These are phyloP conservation scores for Apamea sordens DNA, from an alignment of 2,888 invertebrate species.

Conservation along the genomic window DNA sequence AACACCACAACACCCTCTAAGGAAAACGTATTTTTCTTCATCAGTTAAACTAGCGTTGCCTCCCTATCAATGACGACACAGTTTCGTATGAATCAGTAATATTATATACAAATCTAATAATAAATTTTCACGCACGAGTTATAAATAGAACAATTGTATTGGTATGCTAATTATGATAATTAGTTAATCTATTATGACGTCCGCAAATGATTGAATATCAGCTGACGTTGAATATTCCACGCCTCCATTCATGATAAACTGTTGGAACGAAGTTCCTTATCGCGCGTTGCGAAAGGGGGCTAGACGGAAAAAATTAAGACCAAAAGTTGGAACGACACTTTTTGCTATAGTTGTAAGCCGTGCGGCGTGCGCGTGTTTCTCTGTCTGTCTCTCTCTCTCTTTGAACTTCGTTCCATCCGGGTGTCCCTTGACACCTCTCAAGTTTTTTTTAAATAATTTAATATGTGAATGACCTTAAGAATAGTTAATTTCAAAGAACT, in stretches of 20 bases:
- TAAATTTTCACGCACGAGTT: conserved; percentile 38
- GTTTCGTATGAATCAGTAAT: conserved; percentile 4
- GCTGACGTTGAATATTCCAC: conserved; percentile 29
- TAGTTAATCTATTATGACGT: conserved; percentile 42
- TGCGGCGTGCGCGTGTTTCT: too few relatives aligned
- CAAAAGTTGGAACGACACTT: too few relatives aligned
- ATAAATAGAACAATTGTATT: conserved; percentile 38
- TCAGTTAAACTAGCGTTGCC: neutral
- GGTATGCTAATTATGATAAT: conserved; percentile 30
- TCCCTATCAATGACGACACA: neutral
- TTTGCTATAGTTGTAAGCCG: too few relatives aligned
- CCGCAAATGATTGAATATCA: conserved; percentile 31
- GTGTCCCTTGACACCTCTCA: too few relatives aligned
- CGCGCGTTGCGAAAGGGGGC: too few relatives aligned
- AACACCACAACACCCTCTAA: too few relatives aligned
- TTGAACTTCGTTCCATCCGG: too few relatives aligned
- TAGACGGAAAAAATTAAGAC: too few relatives aligned
- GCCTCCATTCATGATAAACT: conserved; percentile 14
- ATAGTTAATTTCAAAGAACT: neutral
- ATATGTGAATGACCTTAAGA: neutral
- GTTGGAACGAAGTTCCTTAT: too few relatives aligned
- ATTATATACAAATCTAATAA: conserved; percentile 29
- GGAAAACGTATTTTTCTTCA: neutral
- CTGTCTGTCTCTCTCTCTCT: too few relatives aligned
- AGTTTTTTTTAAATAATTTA: neutral